These are phyloP conservation scores for Eledona agricola DNA, from an alignment of 2,888 invertebrate genomes.

Conservation along the genomic window DNA sequence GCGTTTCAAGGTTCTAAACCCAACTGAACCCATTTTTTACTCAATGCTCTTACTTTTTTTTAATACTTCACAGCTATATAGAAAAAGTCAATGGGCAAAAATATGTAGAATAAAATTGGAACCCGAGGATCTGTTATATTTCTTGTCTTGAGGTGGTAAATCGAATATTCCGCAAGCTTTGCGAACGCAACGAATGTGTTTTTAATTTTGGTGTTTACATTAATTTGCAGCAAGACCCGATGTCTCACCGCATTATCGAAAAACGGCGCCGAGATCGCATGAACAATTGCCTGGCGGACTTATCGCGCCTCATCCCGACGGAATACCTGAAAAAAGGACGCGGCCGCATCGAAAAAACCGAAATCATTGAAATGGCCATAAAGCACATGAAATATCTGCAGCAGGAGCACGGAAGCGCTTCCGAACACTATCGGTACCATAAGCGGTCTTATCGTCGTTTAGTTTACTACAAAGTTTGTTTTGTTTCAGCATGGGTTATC, in stretches of 20 bases:
- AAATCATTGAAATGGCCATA: constrained; percentile 98
- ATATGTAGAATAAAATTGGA: too few species aligned
- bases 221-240: constrained; percentile 87
- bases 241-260: constrained; percentile 98
- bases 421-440: constrained; percentile 58
- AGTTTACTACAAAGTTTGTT: constrained; percentile 3
- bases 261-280: constrained; percentile 94
- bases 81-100: too few species aligned
- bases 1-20: too few species aligned
- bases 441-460: constrained; percentile 1
- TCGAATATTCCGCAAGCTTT: too few species aligned
- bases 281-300: constrained; percentile 96
- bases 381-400: constrained; percentile 92
- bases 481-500: constrained; percentile 76
- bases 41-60: too few species aligned
- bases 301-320: constrained; percentile 91
- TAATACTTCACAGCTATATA: too few species aligned
- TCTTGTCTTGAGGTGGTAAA: too few species aligned
- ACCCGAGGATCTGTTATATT: too few species aligned
- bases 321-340: constrained; percentile 94
- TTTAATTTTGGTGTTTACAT: too few species aligned
- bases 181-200: too few species aligned
- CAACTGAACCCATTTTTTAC: too few species aligned
- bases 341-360: constrained; percentile 95
- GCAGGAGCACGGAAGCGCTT: constrained; percentile 64